A percentile compares a stretch with the other conserved stretches of the same genome.
These are phyloP conservation scores for Drosophila repleta DNA, from an alignment of 1,140 invertebrate species.

Conservation along the genomic window DNA sequence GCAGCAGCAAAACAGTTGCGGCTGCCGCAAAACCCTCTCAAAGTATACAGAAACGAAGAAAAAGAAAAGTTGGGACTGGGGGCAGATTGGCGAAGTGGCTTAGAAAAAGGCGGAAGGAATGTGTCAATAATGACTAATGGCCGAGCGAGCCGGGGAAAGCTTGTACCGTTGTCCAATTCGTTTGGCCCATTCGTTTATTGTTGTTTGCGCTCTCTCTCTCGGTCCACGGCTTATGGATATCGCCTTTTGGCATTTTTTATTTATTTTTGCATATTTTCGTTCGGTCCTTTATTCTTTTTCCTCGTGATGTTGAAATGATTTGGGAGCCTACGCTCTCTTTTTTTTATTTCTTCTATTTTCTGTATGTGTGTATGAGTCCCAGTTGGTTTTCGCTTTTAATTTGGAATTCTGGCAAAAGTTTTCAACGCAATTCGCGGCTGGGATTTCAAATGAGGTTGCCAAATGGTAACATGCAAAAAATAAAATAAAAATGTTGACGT, in stretches of 20 bases:
- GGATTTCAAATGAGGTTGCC: constrained; percentile 47
- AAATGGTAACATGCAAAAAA: constrained; percentile 34
- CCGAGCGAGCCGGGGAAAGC: constrained; percentile 30
- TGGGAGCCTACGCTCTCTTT: constrained; percentile 35
- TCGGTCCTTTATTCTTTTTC: constrained; percentile 17
- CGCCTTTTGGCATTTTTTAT: constrained; percentile 43
- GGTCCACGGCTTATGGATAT: constrained; percentile 23
- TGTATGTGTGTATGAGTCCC: constrained; percentile 25
- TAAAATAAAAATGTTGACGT: constrained; percentile 30
- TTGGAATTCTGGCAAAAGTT: constrained; percentile 48
- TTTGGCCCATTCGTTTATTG: constrained; percentile 30
- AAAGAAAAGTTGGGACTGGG: constrained; percentile 12
- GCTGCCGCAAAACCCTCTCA: constrained; percentile 13
- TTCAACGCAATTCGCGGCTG: constrained; percentile 32
- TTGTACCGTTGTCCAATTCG: constrained; percentile 14
- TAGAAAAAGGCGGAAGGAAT: constrained; percentile 73
- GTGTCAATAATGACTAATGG: constrained; percentile 82
- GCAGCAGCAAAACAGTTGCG: constrained; percentile 35
- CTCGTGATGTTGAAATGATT: constrained; percentile 66
- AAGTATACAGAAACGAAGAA: not conserved
- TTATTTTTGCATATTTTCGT: constrained; percentile 66
- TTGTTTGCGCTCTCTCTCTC: constrained; percentile 10
- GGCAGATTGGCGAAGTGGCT: constrained; percentile 22
- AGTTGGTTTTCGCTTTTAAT: constrained; percentile 57
- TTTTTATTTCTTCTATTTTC: constrained; percentile 4